Percentiles rank a stretch among this genome's conserved stretches.
Conservation (phyloP, 2,113 vertebrate species). For the Hyaena hyaena region DNA sequence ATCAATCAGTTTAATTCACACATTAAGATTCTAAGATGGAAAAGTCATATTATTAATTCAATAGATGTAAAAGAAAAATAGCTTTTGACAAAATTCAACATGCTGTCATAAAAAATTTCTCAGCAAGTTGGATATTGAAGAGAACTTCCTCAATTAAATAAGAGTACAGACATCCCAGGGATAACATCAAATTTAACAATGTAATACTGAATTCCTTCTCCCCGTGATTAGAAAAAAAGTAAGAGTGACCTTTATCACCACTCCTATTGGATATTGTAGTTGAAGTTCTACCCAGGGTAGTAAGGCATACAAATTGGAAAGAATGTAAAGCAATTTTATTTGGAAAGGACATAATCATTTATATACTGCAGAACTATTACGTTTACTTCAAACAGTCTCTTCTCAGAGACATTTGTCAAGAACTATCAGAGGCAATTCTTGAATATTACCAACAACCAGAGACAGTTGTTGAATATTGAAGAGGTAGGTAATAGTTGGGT, state of each 20-base stretch:
- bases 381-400: neutral
- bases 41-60: neutral
- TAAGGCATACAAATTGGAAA: neutral
- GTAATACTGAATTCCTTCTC: neutral
- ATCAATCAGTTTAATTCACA: neutral
- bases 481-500: neutral
- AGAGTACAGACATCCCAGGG: neutral
- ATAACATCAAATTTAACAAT: neutral
- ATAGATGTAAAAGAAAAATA: neutral
- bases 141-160: neutral
- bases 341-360: neutral
- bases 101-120: neutral
- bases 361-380: neutral
- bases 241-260: neutral
- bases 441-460: neutral
- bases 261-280: neutral
- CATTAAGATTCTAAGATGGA: neutral
- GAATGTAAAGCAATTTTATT: neutral
- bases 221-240: neutral
- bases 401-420: neutral
- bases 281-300: neutral
- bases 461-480: neutral
- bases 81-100: neutral
- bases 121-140: neutral
- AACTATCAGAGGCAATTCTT: neutral